phyloP scores from a whole-genome alignment of 2,113 vertebrate genomes.

The Microcebus tavaratra region DNA sequence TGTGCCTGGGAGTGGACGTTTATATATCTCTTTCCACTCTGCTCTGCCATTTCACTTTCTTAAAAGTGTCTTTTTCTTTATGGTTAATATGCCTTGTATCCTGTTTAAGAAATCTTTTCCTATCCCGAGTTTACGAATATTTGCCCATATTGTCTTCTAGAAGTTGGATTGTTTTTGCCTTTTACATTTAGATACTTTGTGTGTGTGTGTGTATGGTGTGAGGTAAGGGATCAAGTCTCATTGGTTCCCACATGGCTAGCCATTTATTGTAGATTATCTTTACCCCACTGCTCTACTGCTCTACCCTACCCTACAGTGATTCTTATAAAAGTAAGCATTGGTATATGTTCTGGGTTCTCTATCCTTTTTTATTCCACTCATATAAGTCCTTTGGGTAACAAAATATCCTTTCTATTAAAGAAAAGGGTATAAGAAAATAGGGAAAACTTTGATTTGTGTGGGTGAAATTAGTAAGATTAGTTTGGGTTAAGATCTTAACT shows the following conservation, averaged over 20 bases:
- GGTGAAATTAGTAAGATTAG: not conserved
- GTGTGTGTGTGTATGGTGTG: not conserved
- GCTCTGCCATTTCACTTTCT: not conserved
- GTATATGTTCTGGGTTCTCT: not conserved
- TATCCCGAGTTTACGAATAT: not conserved
- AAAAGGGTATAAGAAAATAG: not conserved
- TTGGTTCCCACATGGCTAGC: not conserved
- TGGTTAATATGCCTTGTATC: not conserved
- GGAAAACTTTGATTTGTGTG: not conserved
- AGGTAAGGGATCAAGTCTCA: not conserved
- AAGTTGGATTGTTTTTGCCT: not conserved
- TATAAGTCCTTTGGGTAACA: not conserved
- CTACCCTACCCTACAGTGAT: too few species aligned
- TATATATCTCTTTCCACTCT: not conserved
- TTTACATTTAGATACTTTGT: not conserved
- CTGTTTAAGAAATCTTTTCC: not conserved
- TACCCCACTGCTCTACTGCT: not conserved
- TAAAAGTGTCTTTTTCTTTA: not conserved
- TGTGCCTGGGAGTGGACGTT: not conserved
- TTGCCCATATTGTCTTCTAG: not conserved
- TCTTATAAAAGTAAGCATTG: not conserved
- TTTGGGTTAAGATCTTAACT: not conserved
- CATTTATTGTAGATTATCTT: not conserved
- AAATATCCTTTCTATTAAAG: not conserved
- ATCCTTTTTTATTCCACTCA: not conserved